Percentiles rank a stretch among this genome's conserved stretches.
These are phyloP conservation scores for Okamejei kenojei DNA, from an alignment of 2,797 vertebrate species.

Conservation along the genomic window DNA sequence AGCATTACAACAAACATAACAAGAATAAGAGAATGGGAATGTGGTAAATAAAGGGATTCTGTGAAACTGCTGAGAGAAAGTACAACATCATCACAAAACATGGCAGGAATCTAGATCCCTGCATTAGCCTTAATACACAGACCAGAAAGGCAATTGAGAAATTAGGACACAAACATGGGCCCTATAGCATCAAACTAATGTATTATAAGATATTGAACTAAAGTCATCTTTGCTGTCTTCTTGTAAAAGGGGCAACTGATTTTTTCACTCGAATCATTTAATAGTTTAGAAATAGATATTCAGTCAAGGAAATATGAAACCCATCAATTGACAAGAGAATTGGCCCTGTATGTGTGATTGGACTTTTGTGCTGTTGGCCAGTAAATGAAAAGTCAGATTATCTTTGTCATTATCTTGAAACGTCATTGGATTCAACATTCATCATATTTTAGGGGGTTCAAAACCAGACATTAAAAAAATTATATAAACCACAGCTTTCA, in stretches of 20 bases:
- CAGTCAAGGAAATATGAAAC: not conserved
- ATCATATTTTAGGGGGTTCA: too few relatives aligned
- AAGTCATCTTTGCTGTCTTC: too few relatives aligned
- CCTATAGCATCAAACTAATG: not conserved
- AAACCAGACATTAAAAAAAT: too few relatives aligned
- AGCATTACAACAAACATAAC: not conserved
- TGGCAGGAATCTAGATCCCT: not conserved
- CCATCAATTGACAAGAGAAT: too few relatives aligned
- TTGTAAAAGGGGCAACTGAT: not conserved
- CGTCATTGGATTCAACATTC: too few relatives aligned
- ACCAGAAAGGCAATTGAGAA: not conserved
- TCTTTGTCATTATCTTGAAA: too few relatives aligned
- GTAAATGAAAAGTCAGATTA: too few relatives aligned
- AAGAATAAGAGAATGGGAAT: not conserved
- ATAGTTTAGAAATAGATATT: not conserved
- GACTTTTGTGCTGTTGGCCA: too few relatives aligned
- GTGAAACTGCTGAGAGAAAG: not conserved
- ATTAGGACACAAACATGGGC: not conserved
- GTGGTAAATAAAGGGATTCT: not conserved
- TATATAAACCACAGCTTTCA: too few relatives aligned
- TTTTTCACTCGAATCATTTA: not conserved
- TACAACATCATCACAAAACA: not conserved
- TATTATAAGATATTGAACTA: too few relatives aligned
- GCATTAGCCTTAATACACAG: not conserved
- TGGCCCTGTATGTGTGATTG: too few relatives aligned